These are phyloP conservation scores for Aphelenchoides avenae DNA, from an alignment of 1,140 invertebrate species.

Conservation along the genomic window DNA sequence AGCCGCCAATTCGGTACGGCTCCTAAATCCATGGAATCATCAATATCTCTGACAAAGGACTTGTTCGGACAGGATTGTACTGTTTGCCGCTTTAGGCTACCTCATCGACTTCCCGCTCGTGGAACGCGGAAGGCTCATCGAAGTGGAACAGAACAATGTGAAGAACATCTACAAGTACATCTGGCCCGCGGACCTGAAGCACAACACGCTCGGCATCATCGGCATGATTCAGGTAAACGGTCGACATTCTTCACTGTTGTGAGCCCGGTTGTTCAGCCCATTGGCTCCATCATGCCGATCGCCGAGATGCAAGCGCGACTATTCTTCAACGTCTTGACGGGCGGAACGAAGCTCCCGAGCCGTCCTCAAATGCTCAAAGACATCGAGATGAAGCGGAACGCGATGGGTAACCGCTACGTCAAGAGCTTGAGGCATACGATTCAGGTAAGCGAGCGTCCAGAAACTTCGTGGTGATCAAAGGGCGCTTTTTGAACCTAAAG, in stretches of 20 bases:
- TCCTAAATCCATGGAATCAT: too few species aligned
- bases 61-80: too few species aligned
- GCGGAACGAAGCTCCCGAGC: conserved; percentile 15
- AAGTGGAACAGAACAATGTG: conserved; percentile 57
- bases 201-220: conserved; percentile 62
- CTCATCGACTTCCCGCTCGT: conserved; percentile 54
- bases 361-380: conserved; percentile 7
- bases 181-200: conserved; percentile 60
- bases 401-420: conserved; percentile 37
- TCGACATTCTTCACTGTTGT: too few species aligned
- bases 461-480: neutral
- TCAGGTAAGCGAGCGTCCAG: conserved; percentile 52
- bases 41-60: too few species aligned
- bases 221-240: conserved; percentile 62
- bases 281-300: conserved; percentile 45
- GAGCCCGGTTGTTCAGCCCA: conserved; percentile 27
- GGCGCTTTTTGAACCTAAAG: neutral
- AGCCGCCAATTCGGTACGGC: too few species aligned
- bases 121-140: conserved; percentile 33
- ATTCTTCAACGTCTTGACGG: conserved; percentile 32
- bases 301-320: conserved; percentile 45
- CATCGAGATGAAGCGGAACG: conserved; percentile 16
- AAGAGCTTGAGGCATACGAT: conserved; percentile 39
- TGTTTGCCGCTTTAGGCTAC: too few species aligned
- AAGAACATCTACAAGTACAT: conserved; percentile 62